A percentile compares a stretch with the other conserved stretches of the same genome.
Conservation (phyloP, 2,113 vertebrate species). For the Smithornis capensis region DNA sequence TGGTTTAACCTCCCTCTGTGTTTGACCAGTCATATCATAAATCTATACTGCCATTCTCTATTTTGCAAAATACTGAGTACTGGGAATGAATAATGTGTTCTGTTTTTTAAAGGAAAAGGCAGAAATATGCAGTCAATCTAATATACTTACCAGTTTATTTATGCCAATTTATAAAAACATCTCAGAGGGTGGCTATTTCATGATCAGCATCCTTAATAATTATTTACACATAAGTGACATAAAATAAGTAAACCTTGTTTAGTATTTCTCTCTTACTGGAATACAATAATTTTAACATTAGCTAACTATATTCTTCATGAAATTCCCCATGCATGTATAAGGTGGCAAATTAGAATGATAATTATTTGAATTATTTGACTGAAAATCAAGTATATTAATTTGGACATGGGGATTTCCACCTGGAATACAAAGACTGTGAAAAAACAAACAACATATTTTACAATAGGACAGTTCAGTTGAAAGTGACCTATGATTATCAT, state of each 20-base stretch:
- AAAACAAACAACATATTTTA: not conserved
- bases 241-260: not conserved
- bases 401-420: not conserved
- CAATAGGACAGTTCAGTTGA: not conserved
- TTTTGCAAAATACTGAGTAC: slow-evolving; percentile 60
- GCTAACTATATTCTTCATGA: not conserved
- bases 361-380: not conserved
- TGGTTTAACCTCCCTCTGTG: slow-evolving; percentile 78
- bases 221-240: not conserved
- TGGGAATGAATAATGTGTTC: slow-evolving; percentile 36
- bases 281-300: not conserved
- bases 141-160: not conserved
- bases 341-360: not conserved
- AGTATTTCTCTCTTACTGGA: not conserved
- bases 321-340: not conserved
- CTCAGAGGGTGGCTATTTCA: not conserved
- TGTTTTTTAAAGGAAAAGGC: slow-evolving; percentile 57
- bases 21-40: slow-evolving; percentile 73
- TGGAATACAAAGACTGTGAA: not conserved
- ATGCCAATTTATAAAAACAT: not conserved
- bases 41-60: slow-evolving; percentile 67
- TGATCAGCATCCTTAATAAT: not conserved
- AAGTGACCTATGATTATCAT: not conserved
- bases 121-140: slow-evolving; percentile 36
- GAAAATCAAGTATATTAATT: not conserved